phyloP scores from a whole-genome alignment of 2,888 invertebrate species.

The Nowickia ferox region DNA sequence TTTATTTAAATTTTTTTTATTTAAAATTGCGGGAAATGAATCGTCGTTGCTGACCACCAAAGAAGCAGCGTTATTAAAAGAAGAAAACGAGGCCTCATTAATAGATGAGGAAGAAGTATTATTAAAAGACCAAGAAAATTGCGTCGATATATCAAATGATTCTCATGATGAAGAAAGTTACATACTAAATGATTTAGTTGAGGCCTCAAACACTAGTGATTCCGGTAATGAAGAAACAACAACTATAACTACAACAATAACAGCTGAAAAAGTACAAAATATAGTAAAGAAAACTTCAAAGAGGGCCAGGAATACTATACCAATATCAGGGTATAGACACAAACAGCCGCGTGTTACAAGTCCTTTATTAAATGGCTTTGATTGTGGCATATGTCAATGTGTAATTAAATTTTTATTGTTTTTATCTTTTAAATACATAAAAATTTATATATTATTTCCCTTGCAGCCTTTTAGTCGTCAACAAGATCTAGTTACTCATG shows the following conservation, averaged over 20 bases:
- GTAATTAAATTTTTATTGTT: slow-evolving; percentile 31
- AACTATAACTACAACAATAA: neutral
- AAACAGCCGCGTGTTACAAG: slow-evolving; percentile 62
- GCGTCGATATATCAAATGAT: neutral
- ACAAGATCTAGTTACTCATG: slow-evolving; percentile 66
- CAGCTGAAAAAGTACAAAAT: neutral
- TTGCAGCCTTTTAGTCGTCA: slow-evolving; percentile 67
- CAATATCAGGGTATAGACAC: slow-evolving; percentile 37
- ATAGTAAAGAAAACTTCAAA: slow-evolving; percentile 19
- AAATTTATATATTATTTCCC: neutral
- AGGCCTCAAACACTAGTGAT: neutral
- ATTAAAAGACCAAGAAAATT: neutral
- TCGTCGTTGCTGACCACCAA: neutral
- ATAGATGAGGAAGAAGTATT: neutral
- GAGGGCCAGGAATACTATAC: neutral
- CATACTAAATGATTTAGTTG: slow-evolving; percentile 4
- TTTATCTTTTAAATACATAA: neutral
- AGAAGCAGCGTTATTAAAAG: neutral
- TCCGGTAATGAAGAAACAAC: neutral
- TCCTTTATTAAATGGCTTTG: slow-evolving; percentile 58
- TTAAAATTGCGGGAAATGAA: slow-evolving; percentile 7
- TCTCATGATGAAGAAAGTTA: neutral
- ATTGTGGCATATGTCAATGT: slow-evolving; percentile 64
- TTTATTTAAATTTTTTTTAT: too few species aligned
- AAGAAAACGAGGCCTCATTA: neutral